Evolutionary conservation across 1,140 invertebrate species (phyloP).

Genomic region (Adoxophyes honmai): DNA sequence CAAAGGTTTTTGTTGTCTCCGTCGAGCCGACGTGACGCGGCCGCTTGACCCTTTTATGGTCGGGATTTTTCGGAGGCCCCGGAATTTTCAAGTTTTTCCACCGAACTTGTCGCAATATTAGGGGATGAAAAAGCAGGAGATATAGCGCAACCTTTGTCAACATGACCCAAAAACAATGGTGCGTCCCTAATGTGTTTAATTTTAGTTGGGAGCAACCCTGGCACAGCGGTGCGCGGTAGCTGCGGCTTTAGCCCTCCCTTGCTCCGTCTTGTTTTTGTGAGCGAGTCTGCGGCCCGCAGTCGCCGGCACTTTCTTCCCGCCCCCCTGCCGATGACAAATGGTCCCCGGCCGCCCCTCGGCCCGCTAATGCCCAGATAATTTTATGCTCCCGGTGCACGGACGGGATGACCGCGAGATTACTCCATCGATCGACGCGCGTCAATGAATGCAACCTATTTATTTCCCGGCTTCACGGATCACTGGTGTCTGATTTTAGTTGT

Average conservation of each 20-base stretch:
- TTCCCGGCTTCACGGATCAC: constrained; percentile 50
- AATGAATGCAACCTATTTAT: constrained; percentile 53
- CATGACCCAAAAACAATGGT: too few species aligned
- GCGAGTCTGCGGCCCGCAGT: constrained; percentile 77
- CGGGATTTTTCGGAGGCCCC: constrained; percentile 47
- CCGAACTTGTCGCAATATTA: constrained; percentile 8
- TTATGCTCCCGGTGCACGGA: constrained; percentile 57
- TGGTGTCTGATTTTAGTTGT: constrained; percentile 39
- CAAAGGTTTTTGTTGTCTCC: constrained; percentile 50
- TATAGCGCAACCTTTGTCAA: too few species aligned
- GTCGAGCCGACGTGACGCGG: constrained; percentile 42
- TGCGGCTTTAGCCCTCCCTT: constrained; percentile 38
- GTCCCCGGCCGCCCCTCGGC: constrained; percentile 45
- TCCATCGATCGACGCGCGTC: constrained; percentile 57
- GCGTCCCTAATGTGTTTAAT: neutral
- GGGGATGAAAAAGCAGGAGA: too few species aligned
- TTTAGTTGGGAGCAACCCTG: constrained; percentile 28
- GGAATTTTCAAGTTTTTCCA: constrained; percentile 34
- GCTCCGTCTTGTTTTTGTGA: constrained; percentile 63
- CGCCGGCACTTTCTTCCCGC: constrained; percentile 50
- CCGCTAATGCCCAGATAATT: constrained; percentile 67
- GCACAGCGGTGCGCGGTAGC: constrained; percentile 35
- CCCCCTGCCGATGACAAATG: constrained; percentile 70
- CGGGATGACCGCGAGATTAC: constrained; percentile 59
- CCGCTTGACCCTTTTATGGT: constrained; percentile 68